Conservation (phyloP, 2,888 invertebrate genomes). For the Torymus auratus region DNA sequence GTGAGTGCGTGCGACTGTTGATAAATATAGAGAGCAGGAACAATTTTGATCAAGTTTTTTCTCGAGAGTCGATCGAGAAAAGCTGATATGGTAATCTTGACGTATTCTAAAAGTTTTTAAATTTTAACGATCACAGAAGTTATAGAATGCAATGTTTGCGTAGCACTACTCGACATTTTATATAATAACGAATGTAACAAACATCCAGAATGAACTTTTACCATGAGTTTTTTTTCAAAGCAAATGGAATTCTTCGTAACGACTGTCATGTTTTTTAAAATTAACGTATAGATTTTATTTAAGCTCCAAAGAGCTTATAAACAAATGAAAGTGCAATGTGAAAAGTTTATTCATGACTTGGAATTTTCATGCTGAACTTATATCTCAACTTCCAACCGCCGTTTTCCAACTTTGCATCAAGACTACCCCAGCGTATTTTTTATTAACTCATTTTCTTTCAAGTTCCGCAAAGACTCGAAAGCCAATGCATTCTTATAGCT, state of each 20-base stretch:
- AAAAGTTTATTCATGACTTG: constrained; percentile 18
- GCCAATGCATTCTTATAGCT: background rate
- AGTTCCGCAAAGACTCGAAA: background rate
- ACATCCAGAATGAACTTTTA: background rate
- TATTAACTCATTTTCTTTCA: too few species aligned
- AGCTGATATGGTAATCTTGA: too few species aligned
- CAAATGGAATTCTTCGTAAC: background rate
- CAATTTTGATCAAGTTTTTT: constrained; percentile 4
- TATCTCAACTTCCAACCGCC: constrained; percentile 25
- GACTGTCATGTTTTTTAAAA: background rate
- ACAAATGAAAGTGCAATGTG: constrained; percentile 10
- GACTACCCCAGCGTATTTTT: too few species aligned
- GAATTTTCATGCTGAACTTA: constrained; percentile 23
- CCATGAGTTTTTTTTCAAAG: background rate
- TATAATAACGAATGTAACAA: too few species aligned
- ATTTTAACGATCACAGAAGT: too few species aligned
- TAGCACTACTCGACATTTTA: too few species aligned
- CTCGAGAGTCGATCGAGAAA: background rate
- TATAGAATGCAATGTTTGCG: too few species aligned
- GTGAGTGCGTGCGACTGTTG: constrained; percentile 7
- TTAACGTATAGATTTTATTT: background rate
- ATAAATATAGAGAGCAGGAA: constrained; percentile 4
- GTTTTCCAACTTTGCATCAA: constrained; percentile 16
- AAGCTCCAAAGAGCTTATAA: background rate
- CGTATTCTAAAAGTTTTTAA: too few species aligned